Conservation (phyloP, 2,797 vertebrate species). For the Pseudocheirus occidentalis region DNA sequence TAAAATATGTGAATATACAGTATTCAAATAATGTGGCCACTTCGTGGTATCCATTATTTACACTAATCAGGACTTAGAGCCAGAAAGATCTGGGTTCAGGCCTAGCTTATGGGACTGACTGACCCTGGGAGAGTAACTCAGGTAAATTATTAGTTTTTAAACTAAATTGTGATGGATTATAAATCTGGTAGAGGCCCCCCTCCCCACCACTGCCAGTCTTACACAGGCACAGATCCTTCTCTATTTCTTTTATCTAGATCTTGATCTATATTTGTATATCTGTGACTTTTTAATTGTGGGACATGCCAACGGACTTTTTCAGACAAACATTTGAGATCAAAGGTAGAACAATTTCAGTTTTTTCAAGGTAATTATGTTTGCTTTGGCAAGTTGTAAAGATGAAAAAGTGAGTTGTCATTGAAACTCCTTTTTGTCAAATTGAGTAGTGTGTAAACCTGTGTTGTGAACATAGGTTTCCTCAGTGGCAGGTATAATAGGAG, state of each 20-base stretch:
- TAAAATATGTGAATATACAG: background rate
- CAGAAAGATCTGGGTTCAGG: background rate
- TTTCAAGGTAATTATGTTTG: conserved; percentile 9
- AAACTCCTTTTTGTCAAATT: background rate
- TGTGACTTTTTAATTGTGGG: background rate
- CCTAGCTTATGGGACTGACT: background rate
- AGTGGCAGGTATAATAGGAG: background rate
- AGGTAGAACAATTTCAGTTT: conserved; percentile 7
- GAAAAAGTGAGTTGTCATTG: background rate
- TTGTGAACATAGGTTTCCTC: background rate
- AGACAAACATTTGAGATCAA: background rate
- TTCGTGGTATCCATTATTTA: background rate
- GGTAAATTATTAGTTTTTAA: background rate
- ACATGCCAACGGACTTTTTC: background rate
- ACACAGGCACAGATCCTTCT: background rate
- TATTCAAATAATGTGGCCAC: background rate
- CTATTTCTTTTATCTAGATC: background rate
- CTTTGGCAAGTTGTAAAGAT: background rate
- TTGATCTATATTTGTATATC: background rate
- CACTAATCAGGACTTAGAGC: background rate
- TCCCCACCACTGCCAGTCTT: background rate
- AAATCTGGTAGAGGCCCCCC: background rate
- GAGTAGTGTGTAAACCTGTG: background rate
- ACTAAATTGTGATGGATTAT: background rate
- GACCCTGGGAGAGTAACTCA: background rate